Evolutionary conservation across 2,888 invertebrate species (phyloP).

Genomic region (Clunio marinus): DNA sequence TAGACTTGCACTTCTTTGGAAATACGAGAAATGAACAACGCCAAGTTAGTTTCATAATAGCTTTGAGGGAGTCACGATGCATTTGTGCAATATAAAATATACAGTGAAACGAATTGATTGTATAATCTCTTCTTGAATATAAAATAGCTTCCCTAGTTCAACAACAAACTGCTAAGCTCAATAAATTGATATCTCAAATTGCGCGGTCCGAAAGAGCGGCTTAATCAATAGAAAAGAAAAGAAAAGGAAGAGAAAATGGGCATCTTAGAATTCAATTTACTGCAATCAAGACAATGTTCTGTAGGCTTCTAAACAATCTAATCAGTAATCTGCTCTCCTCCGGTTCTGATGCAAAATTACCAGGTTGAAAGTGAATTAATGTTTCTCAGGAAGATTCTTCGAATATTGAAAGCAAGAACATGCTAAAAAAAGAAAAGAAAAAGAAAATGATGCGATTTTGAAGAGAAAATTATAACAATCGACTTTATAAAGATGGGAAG

Average conservation of each 20-base stretch:
- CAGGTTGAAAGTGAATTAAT: slow-evolving; percentile 28
- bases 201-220: neutral
- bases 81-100: slow-evolving; percentile 14
- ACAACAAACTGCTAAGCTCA: neutral
- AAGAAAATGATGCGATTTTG: neutral
- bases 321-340: neutral
- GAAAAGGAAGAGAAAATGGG: neutral
- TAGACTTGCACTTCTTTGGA: neutral
- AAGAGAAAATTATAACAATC: neutral
- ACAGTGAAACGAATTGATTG: slow-evolving; percentile 14
- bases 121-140: slow-evolving; percentile 1
- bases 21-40: too few relatives aligned
- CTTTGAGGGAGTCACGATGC: neutral
- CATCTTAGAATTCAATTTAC: slow-evolving; percentile 22
- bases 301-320: neutral
- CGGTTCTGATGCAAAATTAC: slow-evolving; percentile 1
- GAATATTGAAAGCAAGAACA: slow-evolving; percentile 10
- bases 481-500: too few relatives aligned
- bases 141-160: neutral
- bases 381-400: neutral
- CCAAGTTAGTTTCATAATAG: too few relatives aligned
- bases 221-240: too few relatives aligned
- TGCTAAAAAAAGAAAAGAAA: neutral
- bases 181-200: slow-evolving; percentile 10
- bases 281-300: neutral